phyloP scores from a whole-genome alignment of 1,140 invertebrate species.

The Lordiphosa stackelbergi region DNA sequence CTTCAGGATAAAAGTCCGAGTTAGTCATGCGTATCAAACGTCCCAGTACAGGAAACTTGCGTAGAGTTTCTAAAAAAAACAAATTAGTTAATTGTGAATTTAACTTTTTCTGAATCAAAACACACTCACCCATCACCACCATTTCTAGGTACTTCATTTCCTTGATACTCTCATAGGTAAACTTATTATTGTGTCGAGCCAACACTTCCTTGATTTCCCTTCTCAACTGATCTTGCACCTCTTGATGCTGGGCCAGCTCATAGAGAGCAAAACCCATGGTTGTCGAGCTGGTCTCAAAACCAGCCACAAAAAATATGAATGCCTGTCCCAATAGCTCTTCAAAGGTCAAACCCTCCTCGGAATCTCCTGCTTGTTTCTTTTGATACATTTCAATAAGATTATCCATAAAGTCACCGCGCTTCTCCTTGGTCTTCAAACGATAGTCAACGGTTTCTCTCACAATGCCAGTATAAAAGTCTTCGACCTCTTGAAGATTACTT shows the following conservation, averaged over 20 bases:
- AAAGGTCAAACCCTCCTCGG: slow-evolving; percentile 25
- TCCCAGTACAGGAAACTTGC: not conserved
- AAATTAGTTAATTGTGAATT: too few relatives aligned
- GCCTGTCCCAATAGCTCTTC: slow-evolving; percentile 32
- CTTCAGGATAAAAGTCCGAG: slow-evolving; percentile 76
- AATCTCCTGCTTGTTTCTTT: slow-evolving; percentile 13
- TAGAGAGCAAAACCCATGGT: slow-evolving; percentile 76
- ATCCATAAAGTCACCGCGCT: slow-evolving; percentile 68
- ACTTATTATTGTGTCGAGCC: not conserved
- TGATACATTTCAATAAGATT: slow-evolving; percentile 50
- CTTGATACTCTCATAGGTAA: slow-evolving; percentile 78
- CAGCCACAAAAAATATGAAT: slow-evolving; percentile 43
- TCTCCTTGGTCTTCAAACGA: slow-evolving; percentile 61
- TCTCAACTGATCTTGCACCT: slow-evolving; percentile 34
- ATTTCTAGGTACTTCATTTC: slow-evolving; percentile 80
- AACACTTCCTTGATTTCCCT: slow-evolving; percentile 13
- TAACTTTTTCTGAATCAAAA: too few relatives aligned
- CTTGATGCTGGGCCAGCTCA: slow-evolving; percentile 79
- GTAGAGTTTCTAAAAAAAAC: not conserved
- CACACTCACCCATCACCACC: slow-evolving; percentile 14
- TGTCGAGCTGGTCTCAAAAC: slow-evolving; percentile 45
- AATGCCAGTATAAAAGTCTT: slow-evolving; percentile 64
- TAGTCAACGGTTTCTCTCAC: slow-evolving; percentile 61
- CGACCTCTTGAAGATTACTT: slow-evolving; percentile 24
- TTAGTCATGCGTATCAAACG: slow-evolving; percentile 1